Evolutionary conservation across 2,113 vertebrate genomes (phyloP).

Genomic region (Alethe castanea): DNA sequence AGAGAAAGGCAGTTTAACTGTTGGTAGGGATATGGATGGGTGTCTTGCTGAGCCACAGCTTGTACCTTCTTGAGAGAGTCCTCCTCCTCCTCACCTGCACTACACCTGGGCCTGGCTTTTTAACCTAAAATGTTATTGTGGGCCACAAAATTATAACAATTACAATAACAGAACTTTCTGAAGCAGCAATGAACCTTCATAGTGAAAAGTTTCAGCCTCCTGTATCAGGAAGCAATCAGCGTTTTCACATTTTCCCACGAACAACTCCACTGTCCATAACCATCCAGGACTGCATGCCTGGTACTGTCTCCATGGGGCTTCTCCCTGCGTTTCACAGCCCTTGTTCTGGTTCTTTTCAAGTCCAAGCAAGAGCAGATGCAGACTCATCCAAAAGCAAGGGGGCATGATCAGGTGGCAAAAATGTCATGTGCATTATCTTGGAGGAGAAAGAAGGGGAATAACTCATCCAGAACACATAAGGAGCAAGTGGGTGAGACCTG

Average conservation of each 20-base stretch:
- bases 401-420: background rate
- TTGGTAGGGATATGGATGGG: background rate
- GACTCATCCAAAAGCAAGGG: background rate
- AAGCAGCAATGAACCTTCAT: background rate
- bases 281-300: background rate
- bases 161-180: background rate
- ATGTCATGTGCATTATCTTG: background rate
- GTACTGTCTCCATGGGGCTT: fast-evolving
- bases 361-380: background rate
- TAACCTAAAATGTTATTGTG: background rate
- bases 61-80: background rate
- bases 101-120: background rate
- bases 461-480: background rate
- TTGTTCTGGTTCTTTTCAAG: background rate
- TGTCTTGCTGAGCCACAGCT: background rate
- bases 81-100: background rate
- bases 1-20: background rate
- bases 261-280: background rate
- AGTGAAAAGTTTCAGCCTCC: background rate
- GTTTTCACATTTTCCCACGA: background rate
- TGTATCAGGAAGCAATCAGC: background rate
- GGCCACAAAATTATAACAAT: background rate
- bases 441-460: background rate
- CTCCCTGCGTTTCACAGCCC: background rate
- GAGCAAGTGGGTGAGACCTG: background rate